Base-by-base conservation (phyloP, 2,797 vertebrate genomes). In the Rhynchonycteris naso region DNA sequence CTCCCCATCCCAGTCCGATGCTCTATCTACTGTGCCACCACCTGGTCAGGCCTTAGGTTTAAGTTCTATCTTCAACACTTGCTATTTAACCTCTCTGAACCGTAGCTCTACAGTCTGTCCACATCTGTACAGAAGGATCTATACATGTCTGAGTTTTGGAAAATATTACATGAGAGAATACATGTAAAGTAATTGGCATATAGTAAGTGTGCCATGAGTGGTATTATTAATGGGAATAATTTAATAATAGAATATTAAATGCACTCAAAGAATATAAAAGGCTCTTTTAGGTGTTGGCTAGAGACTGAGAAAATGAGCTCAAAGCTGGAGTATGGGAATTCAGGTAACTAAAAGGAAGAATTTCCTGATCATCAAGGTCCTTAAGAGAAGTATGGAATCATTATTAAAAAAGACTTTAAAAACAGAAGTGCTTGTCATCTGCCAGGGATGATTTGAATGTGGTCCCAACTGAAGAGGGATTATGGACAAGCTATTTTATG, bases 361-460 rank as follows among this genome's bases (percentile, higher is more conserved):
- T 58, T 74, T 89, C 26, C 82, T 92, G 47, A 91, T 3, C 75
- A 89, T 24, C 35, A 91, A 90, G 52, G 33, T 52, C 66, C 43
- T 96, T 91, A 43, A 75, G 30, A 69, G 82, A 93, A 84, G 13
- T 47, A 7, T 69, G 47, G 26, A 90, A 87, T 91, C 52, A 90
- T 68, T 79, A n/a, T 47, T 86, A 61, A 91, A 59, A 71, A 86
- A n/a, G 28, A 90, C 47, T 93, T 96, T 69, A 96, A 87, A 74
- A 91, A 91, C 7, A 76, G 15, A 91, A 69, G 30, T 54, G 26
- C 33, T 95, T 93, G n/a, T 93, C 47, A 86, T 74, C 47, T 94
- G 24, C n/a, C 59, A 87, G 52, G 75, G 66, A 88, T 69, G 43
- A 71, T 54, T 13, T 96, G 69, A 91, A 90, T 11, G 33, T 85